These are phyloP conservation scores for Oceanodroma leucorhoa DNA, from an alignment of 2,797 vertebrate genomes.

Conservation along the genomic window DNA sequence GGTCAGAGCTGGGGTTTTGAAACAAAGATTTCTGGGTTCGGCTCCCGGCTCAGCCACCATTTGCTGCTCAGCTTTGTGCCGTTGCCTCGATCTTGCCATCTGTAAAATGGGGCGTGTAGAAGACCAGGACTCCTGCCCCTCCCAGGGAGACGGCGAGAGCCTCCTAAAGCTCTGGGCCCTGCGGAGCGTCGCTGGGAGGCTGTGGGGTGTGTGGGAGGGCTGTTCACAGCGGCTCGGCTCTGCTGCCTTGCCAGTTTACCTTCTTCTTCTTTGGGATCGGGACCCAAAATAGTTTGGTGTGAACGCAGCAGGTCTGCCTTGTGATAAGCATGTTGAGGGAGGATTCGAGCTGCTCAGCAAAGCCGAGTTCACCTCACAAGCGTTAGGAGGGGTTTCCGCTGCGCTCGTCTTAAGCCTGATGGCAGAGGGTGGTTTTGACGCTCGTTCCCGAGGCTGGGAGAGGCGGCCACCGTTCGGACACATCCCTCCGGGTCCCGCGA, in stretches of 20 bases:
- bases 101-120: not conserved
- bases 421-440: not conserved
- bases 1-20: not conserved
- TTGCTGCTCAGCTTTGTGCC: not conserved
- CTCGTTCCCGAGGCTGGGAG: not conserved
- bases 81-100: not conserved
- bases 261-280: not conserved
- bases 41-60: fast-evolving
- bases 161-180: fast-evolving
- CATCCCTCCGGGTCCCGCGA: fast-evolving
- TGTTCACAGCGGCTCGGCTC: not conserved
- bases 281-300: not conserved
- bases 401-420: fast-evolving
- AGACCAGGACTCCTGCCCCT: not conserved
- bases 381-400: not conserved
- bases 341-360: not conserved
- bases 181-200: not conserved
- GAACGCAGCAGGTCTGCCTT: not conserved
- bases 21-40: not conserved
- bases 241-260: not conserved
- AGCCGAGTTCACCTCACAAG: not conserved
- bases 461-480: fast-evolving
- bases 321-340: not conserved
- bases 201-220: not conserved
- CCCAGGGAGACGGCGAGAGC: not conserved